Evolutionary conservation across 1,140 invertebrate genomes (phyloP).

Genomic region (Drosophila funebris): DNA sequence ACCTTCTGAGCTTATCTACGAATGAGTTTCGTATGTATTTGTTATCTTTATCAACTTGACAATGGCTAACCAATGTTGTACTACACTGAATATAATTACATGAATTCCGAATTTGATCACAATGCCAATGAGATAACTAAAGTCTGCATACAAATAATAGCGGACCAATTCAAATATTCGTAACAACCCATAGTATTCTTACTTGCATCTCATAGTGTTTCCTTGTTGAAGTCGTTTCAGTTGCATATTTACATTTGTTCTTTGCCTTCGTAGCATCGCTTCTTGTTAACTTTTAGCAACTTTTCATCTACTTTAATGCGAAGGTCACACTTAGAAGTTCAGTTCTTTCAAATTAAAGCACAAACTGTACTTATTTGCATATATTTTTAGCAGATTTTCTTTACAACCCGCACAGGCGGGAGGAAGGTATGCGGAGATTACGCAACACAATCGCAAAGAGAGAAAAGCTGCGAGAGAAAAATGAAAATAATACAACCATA

Average conservation of each 20-base stretch:
- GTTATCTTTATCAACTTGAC: too few relatives aligned
- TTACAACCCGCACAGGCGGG: conserved; percentile 14
- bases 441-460: conserved; percentile 54
- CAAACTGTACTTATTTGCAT: conserved; percentile 71
- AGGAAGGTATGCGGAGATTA: conserved; percentile 53
- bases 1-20: neutral
- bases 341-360: conserved; percentile 54
- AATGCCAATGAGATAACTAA: too few relatives aligned
- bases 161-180: too few relatives aligned
- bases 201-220: too few relatives aligned
- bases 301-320: conserved; percentile 46
- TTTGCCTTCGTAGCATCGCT: neutral
- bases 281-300: conserved; percentile 4
- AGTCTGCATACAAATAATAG: too few relatives aligned
- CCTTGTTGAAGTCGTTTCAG: neutral
- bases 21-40: neutral
- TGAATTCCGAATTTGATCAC: too few relatives aligned
- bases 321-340: conserved; percentile 44
- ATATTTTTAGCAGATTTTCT: conserved; percentile 66
- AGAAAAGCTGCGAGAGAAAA: conserved; percentile 18
- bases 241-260: conserved; percentile 2
- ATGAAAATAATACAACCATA: conserved; percentile 73
- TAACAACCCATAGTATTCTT: too few relatives aligned
- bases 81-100: too few relatives aligned
- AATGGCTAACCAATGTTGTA: too few relatives aligned